Base-by-base conservation (phyloP, 2,888 invertebrate species). In the Odontomyia ornata region DNA sequence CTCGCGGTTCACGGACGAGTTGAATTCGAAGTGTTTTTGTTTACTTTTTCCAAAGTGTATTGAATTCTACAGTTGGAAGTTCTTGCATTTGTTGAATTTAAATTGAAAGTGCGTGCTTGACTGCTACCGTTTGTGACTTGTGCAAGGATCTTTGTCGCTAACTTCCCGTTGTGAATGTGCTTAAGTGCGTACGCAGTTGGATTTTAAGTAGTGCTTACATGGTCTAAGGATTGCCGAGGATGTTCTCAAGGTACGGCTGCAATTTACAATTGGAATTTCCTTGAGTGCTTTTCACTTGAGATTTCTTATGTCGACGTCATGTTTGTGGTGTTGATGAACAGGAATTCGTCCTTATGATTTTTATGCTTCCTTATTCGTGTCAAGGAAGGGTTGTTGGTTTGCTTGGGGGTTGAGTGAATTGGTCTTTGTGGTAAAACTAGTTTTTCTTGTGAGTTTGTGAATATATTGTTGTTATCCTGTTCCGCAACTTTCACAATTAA, bases 91-190 rank as follows among this genome's bases (percentile, higher is more conserved):
- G 23, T 46, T 11, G 60, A 73, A 27, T 56, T 21, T 11, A 57
- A 72, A 46, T 72, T 56, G 57, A 72, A 72, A 72, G 73, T 57
- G 73, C 60, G 73, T 73, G 30, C 73, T 73, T 60, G 72, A 72
- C 57, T 69, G 47, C 15, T n/a, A 4, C 15, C 43, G n/a, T 30
- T 65, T 23, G 65, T 65, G 36, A 65, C 65, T n/a, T 65, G 43
- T 65, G n/a, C n/a, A 30, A 18, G 52, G 21, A 60, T 18, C 21
- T 25, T 69, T 46, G 13, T 60, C 36, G 23, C 60, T 36, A 43
- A 73, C 57, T 73, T 21, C 73, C 25, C 27, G 43, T 4, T 56
- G 27, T 23, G 73, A 73, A 43, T 73, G 60, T 57, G 69, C 60
- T 47, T 36, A 60, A 73, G 60, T 73, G 57, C 27, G 47, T 47